Evolutionary conservation across 1,140 invertebrate genomes (phyloP).

Genomic region (Ruditapes philippinarum): DNA sequence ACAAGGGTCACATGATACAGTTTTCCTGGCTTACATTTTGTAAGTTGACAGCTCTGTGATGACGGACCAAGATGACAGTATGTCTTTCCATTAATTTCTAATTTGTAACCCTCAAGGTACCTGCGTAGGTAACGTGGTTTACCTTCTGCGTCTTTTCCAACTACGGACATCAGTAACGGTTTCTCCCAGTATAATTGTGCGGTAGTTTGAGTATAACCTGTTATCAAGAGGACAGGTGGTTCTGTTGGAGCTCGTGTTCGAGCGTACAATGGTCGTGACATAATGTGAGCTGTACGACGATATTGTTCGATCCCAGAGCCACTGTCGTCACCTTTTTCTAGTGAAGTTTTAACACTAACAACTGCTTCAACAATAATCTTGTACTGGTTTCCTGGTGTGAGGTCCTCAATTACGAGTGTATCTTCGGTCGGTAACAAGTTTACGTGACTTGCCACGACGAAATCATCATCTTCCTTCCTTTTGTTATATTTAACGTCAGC

Average conservation of each 20-base stretch:
- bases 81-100: conserved; percentile 86
- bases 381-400: conserved; percentile 84
- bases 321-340: conserved; percentile 80
- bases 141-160: conserved; percentile 82
- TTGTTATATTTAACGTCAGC: conserved; percentile 77
- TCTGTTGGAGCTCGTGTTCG: conserved; percentile 85
- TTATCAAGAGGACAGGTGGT: conserved; percentile 81
- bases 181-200: conserved; percentile 86
- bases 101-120: conserved; percentile 85
- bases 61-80: conserved; percentile 81
- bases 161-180: conserved; percentile 82
- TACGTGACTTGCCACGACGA: conserved; percentile 81
- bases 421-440: conserved; percentile 81
- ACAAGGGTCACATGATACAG: conserved; percentile 84
- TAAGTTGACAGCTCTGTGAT: conserved; percentile 84
- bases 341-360: conserved; percentile 86
- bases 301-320: conserved; percentile 81
- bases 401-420: conserved; percentile 79
- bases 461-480: conserved; percentile 76
- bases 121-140: conserved; percentile 80
- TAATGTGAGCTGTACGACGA: conserved; percentile 84
- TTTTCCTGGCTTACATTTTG: conserved; percentile 86
- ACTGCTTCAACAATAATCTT: conserved; percentile 85
- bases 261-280: conserved; percentile 84
- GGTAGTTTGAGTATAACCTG: conserved; percentile 83